Evolutionary conservation across 2,888 invertebrate genomes (phyloP).

Genomic region (Sarcophaga subvicina): DNA sequence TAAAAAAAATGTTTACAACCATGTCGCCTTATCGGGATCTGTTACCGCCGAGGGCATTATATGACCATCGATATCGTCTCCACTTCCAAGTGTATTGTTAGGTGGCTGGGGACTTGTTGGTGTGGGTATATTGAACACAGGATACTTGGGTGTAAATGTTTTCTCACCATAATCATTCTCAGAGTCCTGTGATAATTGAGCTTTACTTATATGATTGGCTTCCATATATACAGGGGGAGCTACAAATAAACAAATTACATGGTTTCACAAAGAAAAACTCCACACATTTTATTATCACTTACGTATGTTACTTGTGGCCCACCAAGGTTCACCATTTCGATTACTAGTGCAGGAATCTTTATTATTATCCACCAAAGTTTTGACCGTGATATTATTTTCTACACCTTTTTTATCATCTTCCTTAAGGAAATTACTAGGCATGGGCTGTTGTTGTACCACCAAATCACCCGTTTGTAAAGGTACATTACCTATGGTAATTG

Average conservation of each 20-base stretch:
- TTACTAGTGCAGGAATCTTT: background rate
- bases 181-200: constrained; percentile 65
- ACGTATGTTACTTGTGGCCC: constrained; percentile 72
- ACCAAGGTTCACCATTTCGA: constrained; percentile 72
- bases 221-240: constrained; percentile 79
- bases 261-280: background rate
- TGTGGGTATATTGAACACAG: constrained; percentile 73
- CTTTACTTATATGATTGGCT: constrained; percentile 75
- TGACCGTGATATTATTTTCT: constrained; percentile 52
- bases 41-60: constrained; percentile 6
- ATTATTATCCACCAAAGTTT: constrained; percentile 20
- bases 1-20: constrained; percentile 63
- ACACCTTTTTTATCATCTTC: background rate
- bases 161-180: constrained; percentile 70
- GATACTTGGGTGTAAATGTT: constrained; percentile 75
- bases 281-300: constrained; percentile 12
- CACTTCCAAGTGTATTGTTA: background rate
- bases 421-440: background rate
- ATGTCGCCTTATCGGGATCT: constrained; percentile 71
- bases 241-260: constrained; percentile 54
- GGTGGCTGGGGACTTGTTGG: constrained; percentile 24
- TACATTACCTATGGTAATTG: constrained; percentile 80
- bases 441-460: constrained; percentile 70
- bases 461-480: constrained; percentile 72
- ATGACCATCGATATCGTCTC: constrained; percentile 25